These are phyloP conservation scores for Hemicentrotus pulcherrimus DNA, from an alignment of 35 echinoderm and acorn worm genomes.

Conservation along the genomic window DNA sequence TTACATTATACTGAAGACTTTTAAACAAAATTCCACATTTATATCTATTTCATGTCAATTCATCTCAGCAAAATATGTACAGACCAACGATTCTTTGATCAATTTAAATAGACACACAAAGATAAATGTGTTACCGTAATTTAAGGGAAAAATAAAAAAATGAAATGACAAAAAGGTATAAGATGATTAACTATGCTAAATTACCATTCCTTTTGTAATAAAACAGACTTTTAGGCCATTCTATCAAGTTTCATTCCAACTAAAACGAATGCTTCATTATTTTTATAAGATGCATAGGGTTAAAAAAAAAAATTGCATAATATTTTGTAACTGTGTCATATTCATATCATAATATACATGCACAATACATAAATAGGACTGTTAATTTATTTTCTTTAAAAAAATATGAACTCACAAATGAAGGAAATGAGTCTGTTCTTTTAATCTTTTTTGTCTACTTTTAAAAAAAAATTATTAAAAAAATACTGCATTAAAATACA, in stretches of 20 bases:
- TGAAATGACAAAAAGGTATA: neutral
- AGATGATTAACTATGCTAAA: neutral
- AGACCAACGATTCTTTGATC: neutral
- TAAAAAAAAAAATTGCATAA: neutral
- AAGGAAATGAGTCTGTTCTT: neutral
- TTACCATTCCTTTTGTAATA: too few relatives aligned
- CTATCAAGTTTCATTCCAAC: neutral
- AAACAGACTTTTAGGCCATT: neutral
- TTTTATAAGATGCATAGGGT: neutral
- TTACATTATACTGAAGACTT: neutral
- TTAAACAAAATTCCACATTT: neutral
- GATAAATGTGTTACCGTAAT: neutral
- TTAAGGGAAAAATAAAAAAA: neutral
- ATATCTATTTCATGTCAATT: neutral
- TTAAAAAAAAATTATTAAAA: neutral
- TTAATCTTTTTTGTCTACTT: too few relatives aligned
- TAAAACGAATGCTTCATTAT: neutral
- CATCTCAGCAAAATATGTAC: neutral
- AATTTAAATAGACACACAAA: neutral
- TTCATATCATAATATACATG: neutral
- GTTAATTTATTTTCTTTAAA: neutral
- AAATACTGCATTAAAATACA: neutral
- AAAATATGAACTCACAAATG: neutral
- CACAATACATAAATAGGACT: neutral
- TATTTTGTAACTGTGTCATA: neutral